Conservation (phyloP, 2,113 vertebrate genomes). For the Tetrao urogallus region DNA sequence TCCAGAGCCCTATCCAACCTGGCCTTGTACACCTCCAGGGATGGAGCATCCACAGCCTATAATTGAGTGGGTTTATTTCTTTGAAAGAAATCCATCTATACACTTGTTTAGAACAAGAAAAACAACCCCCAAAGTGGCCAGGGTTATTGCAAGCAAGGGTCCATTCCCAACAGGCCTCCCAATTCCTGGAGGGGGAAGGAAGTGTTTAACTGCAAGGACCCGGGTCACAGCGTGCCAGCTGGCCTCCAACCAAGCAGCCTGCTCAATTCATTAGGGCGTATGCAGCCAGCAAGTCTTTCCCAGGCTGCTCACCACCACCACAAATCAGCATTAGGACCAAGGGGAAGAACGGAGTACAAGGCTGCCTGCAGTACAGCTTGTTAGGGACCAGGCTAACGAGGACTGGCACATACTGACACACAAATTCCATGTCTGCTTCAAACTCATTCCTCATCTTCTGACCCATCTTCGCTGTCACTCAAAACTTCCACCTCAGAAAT, state of each 20-base stretch:
- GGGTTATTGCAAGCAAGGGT: not conserved
- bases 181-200: not conserved
- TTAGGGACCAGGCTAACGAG: not conserved
- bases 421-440: not conserved
- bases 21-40: too few species aligned
- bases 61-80: not conserved
- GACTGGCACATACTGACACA: not conserved
- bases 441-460: not conserved
- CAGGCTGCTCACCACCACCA: not conserved
- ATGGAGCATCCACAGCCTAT: not conserved
- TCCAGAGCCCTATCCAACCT: too few species aligned
- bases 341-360: not conserved
- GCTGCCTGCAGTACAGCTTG: rapidly evolving
- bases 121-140: not conserved
- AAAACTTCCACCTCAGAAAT: not conserved
- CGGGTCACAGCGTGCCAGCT: not conserved
- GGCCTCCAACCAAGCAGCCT: not conserved
- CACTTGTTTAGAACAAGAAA: not conserved
- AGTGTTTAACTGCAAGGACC: not conserved
- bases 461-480: not conserved
- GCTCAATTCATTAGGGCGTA: not conserved
- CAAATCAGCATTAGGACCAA: not conserved
- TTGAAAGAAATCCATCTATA: not conserved
- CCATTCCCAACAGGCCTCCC: not conserved
- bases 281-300: not conserved